Base-by-base conservation (phyloP, 2,797 vertebrate genomes). In the Sebastes matsubarae region DNA sequence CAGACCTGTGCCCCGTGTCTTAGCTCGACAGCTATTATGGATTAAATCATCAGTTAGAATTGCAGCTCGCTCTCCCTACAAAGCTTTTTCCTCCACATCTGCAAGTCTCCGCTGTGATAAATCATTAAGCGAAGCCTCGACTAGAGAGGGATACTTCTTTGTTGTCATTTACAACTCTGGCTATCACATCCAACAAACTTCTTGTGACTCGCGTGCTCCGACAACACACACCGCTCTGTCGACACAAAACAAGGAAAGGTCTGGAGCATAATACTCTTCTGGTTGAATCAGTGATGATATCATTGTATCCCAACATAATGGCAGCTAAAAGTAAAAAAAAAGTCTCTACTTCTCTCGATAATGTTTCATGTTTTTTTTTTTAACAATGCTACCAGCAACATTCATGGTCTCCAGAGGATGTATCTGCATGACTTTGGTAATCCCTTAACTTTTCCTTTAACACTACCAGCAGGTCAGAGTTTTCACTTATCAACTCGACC, bases 11-110 rank as follows among this genome's bases (percentile, higher is more conserved):
- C 80, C 77, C 25, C 14, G 54, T 22, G 27, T 50, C 82, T 83
- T 59, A 74, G 63, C 60, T 79, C 11, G 0, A 68, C 71, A 46
- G 71, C 81, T 85, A 85, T 82, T 85, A 78, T 71, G 38, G 58
- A 91, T 77, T 68, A 75, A 86, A 87, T 84, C 68, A 81, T 80
- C 73, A 77, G 72, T 83, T 79, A 66, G 60, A 77, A 42, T 32
- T 54, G 66, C 74, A n/a, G 34, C 36, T 58, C 61, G 24, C 25
- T 73, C 34, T 38, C 72, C 27, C 46, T 25, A 38, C 67, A 63
- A 65, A 75, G 58, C 55, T 24, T 46, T 50, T 50, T 18, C 29
- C 50, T 74, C 25, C 46, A 36, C 69, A 55, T 60, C 27, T 30
- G n/a, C 38, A 34, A 27, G 30, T 70, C 64, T 55, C 38, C 1